Evolutionary conservation across 2,888 invertebrate species (phyloP), one percentile per base, ranked within the genome.

Genomic region (Apamea epomidion): DNA sequence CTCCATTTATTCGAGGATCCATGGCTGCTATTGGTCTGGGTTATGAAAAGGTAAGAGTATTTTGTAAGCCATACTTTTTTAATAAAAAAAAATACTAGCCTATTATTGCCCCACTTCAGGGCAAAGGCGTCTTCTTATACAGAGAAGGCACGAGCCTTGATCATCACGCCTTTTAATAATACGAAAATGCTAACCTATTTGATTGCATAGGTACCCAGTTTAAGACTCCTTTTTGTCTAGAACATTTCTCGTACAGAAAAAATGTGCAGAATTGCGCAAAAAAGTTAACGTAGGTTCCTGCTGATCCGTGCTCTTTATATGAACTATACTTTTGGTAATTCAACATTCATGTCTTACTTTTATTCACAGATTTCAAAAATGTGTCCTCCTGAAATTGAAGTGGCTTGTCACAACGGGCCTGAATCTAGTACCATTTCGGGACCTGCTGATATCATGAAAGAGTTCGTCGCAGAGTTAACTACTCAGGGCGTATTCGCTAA

Each of bases 1-100:
- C 98, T 2, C 97, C 97, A 29, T 97, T 98, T 81, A 98, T 98
- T 54, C 94, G 93, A 3, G 99, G 99, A 29, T 98, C 98, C 14
- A 99, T 99, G 99, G 99, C 99, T 32, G 99, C 99, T 5, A 97
- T 99, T 14, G 99, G 98, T 1, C 88, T 98, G 48, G 97, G 98
- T 2, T 97, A 97, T 84, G 91, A 96, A 76, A 92, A 97, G 62
- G 62, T 62, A 58, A 58, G 21, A 21, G 14, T 65, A 37, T 65
- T 37, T 65, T 25, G 25, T 37, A 5, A 8, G 21, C 10, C 18
- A 21, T 21, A 37, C 0, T 4, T 4, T 4, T 58, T 58, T 4
- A 60, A 14, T 60, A 0, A n/a, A 10, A 12, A 58, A 54, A n/a
- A 25, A 12, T 58, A n/a, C 58, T 12, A 54, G 7, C 21, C 54